Base-by-base conservation (phyloP, 2,113 vertebrate genomes). In the Myiozetetes cayanensis region DNA sequence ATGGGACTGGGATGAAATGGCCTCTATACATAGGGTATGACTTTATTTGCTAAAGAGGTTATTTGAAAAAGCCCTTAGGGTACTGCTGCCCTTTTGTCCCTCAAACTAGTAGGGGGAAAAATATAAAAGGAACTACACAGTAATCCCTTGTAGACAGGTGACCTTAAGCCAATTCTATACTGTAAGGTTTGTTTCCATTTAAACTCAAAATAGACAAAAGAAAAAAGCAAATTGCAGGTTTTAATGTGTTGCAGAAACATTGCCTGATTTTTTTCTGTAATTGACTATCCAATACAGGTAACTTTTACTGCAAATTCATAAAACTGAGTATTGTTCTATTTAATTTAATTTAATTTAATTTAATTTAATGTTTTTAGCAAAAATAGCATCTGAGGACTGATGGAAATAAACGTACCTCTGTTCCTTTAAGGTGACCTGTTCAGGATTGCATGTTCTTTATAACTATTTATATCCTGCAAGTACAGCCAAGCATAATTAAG, bases 121-220 rank as follows among this genome's bases (percentile, higher is more conserved):
- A 88, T 87, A 76, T 94, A 68, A 93, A 80, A 81, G 90, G 82
- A 93, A 58, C 75, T 94, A 92, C 93, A 95, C 83, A 87, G 86
- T 97, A 97, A 97, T 98, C 96, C 91, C 90, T 97, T 94, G 92
- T 96, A 97, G 97, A 96, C 96, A 97, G 96, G 96, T 98, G 96
- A 98, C 96, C 97, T 97, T 97, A 97, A 97, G 93, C 93, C 87
- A 96, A 89, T 96, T 95, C 90, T 75, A 49, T 96, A 90, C 86
- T 91, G 76, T 95, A 96, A 96, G 94, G 78, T 95, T 96, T 96
- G 86, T 93, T 97, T 96, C 94, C 75, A 77, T 96, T 95, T 95
- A 95, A 97, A 94, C 71, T 96, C 74, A 83, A 93, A 96, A 92
- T 85, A 91, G 71, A 95, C 94, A 89, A 92, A 93, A 80, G 41